Evolutionary conservation across 2,888 invertebrate species (phyloP).

Genomic region (Hirtodrosophila confusa): DNA sequence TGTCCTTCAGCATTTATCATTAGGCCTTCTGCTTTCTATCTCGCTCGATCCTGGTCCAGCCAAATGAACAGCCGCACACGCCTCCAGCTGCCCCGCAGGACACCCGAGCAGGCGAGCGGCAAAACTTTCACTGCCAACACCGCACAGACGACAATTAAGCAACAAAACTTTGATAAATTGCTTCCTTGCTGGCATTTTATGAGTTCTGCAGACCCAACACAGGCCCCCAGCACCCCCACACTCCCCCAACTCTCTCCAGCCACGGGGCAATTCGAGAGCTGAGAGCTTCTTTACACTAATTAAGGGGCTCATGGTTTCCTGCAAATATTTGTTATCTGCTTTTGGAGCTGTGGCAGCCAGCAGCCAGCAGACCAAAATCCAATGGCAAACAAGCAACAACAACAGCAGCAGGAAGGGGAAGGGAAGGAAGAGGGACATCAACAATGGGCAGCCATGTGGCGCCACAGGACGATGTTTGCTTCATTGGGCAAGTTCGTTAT

Average conservation of each 20-base stretch:
- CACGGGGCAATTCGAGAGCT: constrained; percentile 19
- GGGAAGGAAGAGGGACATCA: constrained; percentile 25
- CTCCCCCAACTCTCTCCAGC: neutral
- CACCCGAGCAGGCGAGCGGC: constrained; percentile 20
- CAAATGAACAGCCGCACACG: constrained; percentile 55
- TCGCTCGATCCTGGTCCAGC: constrained; percentile 1
- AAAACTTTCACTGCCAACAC: constrained; percentile 65
- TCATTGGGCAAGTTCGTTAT: constrained; percentile 71
- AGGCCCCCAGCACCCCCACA: neutral
- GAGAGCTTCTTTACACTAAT: constrained; percentile 77
- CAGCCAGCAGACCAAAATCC: constrained; percentile 59
- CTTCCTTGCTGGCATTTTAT: constrained; percentile 77
- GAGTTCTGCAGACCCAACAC: constrained; percentile 35
- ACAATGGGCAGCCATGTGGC: constrained; percentile 70
- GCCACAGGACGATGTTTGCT: constrained; percentile 60
- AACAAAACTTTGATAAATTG: constrained; percentile 81
- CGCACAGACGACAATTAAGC: constrained; percentile 79
- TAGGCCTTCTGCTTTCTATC: constrained; percentile 23
- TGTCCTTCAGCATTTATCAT: constrained; percentile 54
- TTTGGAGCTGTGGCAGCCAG: constrained; percentile 44
- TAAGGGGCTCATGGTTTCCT: constrained; percentile 81
- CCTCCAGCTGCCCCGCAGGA: constrained; percentile 20
- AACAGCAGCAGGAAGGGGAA: neutral
- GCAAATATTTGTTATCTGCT: constrained; percentile 77
- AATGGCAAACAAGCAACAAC: constrained; percentile 53